Evolutionary conservation across 2,113 vertebrate species (phyloP).

Genomic region (Seriola aureovittata): DNA sequence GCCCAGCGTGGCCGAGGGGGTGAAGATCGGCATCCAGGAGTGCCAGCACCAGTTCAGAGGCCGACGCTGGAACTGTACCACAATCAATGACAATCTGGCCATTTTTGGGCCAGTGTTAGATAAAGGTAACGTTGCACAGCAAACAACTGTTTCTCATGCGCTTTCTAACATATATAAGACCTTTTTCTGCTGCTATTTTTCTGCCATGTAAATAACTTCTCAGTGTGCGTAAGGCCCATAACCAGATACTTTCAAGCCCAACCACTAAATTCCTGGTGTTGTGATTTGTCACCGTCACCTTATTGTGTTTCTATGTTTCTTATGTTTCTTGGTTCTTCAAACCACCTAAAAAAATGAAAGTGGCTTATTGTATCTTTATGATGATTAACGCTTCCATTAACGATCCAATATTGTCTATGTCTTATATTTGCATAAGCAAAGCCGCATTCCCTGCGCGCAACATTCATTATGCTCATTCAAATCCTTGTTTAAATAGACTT

Average conservation of each 20-base stretch:
- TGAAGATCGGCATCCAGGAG: constrained; percentile 96
- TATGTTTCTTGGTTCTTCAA: constrained; percentile 17
- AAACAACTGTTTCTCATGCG: background rate
- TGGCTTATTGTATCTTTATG: constrained; percentile 27
- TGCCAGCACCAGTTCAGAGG: constrained; percentile 98
- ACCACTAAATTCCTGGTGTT: background rate
- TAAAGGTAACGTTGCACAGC: constrained; percentile 87
- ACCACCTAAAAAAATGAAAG: constrained; percentile 35
- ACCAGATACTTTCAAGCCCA: background rate
- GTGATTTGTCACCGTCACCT: background rate
- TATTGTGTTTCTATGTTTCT: constrained; percentile 5
- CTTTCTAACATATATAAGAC: background rate
- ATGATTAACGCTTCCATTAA: constrained; percentile 56
- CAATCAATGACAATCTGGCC: constrained; percentile 92
- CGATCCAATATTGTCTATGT: constrained; percentile 46
- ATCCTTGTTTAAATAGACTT: constrained; percentile 80
- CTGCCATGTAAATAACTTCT: background rate
- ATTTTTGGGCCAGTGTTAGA: constrained; percentile 98
- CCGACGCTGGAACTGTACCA: constrained; percentile 98
- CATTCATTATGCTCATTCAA: constrained; percentile 73
- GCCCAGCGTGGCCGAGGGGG: constrained; percentile 96
- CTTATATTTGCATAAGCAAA: constrained; percentile 68
- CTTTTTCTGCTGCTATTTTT: background rate
- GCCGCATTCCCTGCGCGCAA: constrained; percentile 55
- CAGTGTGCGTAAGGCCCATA: background rate